A percentile compares a stretch with the other conserved stretches of the same genome.
Evolutionary conservation across 30 jellyfish, hydroid and myxozoan genomes (phyloP).

Genomic region (Aurelia aurita): DNA sequence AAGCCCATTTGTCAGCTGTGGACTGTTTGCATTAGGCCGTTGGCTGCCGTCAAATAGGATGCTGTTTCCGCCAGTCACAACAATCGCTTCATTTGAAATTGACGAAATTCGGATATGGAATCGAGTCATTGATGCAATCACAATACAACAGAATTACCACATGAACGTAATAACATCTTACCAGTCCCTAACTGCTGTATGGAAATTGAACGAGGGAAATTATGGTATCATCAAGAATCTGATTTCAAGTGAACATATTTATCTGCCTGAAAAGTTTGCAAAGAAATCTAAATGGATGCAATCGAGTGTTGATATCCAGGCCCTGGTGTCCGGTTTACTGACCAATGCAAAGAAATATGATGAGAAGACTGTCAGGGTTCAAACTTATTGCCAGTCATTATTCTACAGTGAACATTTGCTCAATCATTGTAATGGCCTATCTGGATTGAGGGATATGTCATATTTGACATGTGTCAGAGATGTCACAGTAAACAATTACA

Average conservation of each 20-base stretch:
- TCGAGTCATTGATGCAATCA: slow-evolving; percentile 45
- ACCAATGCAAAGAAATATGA: neutral
- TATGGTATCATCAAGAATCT: slow-evolving; percentile 13
- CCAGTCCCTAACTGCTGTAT: slow-evolving; percentile 44
- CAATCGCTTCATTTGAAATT: slow-evolving; percentile 13
- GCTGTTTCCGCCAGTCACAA: slow-evolving; percentile 43
- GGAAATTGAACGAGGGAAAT: slow-evolving; percentile 66
- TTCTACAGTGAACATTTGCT: slow-evolving; percentile 25
- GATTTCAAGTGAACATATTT: slow-evolving; percentile 32
- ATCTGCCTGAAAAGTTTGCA: slow-evolving; percentile 42
- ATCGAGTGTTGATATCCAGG: slow-evolving; percentile 18
- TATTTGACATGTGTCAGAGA: slow-evolving; percentile 48
- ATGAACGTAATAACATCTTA: slow-evolving; percentile 33
- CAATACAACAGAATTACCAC: slow-evolving; percentile 57
- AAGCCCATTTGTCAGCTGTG: slow-evolving; percentile 44
- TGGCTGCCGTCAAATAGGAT: slow-evolving; percentile 46
- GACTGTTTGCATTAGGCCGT: slow-evolving; percentile 55
- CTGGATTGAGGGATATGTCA: slow-evolving; percentile 20
- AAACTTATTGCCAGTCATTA: neutral
- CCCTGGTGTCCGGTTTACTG: neutral
- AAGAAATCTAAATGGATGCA: slow-evolving; percentile 48
- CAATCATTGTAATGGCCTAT: slow-evolving; percentile 21
- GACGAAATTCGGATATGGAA: slow-evolving; percentile 68
- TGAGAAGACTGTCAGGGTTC: neutral
- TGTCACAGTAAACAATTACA: slow-evolving; percentile 31